Base-by-base conservation (phyloP, 1,140 invertebrate species). In the Colletes gigas region DNA sequence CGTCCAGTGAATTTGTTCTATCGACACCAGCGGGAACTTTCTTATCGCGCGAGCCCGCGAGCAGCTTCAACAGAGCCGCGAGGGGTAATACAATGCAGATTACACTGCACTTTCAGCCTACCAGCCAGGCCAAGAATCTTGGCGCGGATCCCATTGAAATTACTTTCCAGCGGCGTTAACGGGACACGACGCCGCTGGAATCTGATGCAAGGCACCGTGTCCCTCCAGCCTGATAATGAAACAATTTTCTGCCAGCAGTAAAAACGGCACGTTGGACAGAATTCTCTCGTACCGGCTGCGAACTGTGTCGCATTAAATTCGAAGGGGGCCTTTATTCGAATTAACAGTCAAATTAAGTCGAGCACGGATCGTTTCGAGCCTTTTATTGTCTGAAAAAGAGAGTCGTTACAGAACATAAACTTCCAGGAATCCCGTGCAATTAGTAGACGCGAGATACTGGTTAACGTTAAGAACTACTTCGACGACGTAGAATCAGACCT, bases 21-120 rank as follows among this genome's bases (percentile, higher is more conserved):
- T 84, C 83, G 83, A 78, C 73, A 78, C 74, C 54, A 21, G 4
- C 12, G n/a, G 54, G 39, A 83, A 74, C 59, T 71, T 84, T 52
- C 77, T 84, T 74, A 66, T 84, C 82, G 54, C 54, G 15, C 65
- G 57, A 55, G 10, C 50, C 55, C 50, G 8, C 39, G 70, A 59
- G 50, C 75, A 66, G 70, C 59, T 74, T 75, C 60, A 55, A 68
- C 50, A 57, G 47, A 59, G 39, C 70, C 77, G 41, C 57, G n/a
- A 39, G 17, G 10, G 66, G 39, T 75, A 80, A 84, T 75, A 73
- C 54, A 72, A 79, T 73, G 77, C 50, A 72, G 68, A 54, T 79
- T 55, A 55, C 69, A 59, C 12, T 50, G 60, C 70, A 78, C 19
- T 65, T 62, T 55, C 59, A 50, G 68, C n/a, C 69, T 65, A 73